Conservation (phyloP, 2,113 vertebrate genomes). For the Notothenia rossii region DNA sequence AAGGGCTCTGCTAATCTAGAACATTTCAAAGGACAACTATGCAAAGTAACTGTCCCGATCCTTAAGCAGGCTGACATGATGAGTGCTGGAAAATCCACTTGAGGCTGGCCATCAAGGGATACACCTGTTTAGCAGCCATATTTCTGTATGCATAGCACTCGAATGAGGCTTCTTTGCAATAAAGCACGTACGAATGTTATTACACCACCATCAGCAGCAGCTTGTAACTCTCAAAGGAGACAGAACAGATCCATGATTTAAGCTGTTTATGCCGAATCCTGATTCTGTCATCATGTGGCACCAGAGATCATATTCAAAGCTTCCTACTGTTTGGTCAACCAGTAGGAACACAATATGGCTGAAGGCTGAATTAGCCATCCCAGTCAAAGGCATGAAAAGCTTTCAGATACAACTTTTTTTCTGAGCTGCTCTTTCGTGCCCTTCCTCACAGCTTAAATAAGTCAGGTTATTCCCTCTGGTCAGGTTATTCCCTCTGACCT, state of each 20-base stretch:
- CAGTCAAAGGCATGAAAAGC: background rate
- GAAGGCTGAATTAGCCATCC: background rate
- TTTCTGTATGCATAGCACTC: background rate
- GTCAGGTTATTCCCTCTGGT: background rate
- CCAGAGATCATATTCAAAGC: background rate
- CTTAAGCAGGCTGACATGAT: background rate
- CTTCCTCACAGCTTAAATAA: background rate
- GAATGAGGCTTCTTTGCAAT: background rate
- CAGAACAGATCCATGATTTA: constrained; percentile 9
- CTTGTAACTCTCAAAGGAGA: constrained; percentile 25
- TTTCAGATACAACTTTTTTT: background rate
- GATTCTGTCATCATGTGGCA: constrained; percentile 2
- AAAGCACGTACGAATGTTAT: background rate
- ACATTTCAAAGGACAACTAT: background rate
- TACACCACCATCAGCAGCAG: constrained; percentile 29
- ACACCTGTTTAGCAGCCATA: background rate
- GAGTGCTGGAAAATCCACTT: constrained; percentile 5
- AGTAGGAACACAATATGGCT: background rate
- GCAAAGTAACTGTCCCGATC: background rate
- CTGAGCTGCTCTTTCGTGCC: background rate
- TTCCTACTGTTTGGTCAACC: background rate
- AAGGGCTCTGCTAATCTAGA: background rate
- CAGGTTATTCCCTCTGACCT: background rate
- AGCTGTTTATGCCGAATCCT: background rate
- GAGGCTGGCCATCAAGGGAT: constrained; percentile 7